Percentiles rank a stretch among this genome's conserved stretches.
Evolutionary conservation across 2,797 vertebrate genomes (phyloP).

Genomic region (Onychomys torridus): DNA sequence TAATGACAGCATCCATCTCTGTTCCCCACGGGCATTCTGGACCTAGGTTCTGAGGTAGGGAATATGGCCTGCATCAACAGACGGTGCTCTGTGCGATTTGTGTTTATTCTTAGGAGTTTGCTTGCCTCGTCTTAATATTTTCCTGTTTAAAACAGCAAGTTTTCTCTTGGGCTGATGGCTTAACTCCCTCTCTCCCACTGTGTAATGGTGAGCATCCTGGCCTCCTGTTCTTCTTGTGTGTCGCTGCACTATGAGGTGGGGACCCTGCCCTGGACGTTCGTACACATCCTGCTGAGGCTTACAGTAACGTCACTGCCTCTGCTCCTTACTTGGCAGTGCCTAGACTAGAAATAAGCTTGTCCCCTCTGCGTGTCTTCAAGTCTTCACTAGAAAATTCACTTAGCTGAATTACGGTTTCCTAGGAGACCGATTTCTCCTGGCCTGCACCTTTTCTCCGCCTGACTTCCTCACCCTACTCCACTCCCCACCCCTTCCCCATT

Average conservation of each 20-base stretch:
- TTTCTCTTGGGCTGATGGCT: neutral
- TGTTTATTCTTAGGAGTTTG: neutral
- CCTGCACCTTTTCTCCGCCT: neutral
- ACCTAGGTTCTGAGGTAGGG: neutral
- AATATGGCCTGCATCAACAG: neutral
- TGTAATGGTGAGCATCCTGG: neutral
- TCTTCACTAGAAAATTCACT: neutral
- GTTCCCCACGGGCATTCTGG: neutral
- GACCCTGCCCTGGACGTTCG: rapidly evolving
- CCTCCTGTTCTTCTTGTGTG: neutral
- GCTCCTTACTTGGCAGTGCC: rapidly evolving
- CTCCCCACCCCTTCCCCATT: neutral
- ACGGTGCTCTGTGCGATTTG: neutral
- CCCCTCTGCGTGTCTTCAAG: neutral
- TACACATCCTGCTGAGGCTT: neutral
- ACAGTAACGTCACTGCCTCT: neutral
- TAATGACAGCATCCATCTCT: neutral
- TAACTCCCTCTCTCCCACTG: neutral
- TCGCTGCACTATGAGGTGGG: neutral
- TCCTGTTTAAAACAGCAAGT: neutral
- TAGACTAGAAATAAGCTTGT: neutral
- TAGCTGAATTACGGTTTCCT: neutral
- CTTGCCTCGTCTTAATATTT: neutral
- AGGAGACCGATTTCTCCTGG: neutral
- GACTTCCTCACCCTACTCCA: neutral